Evolutionary conservation across 2,888 invertebrate genomes (phyloP).

Genomic region (Ariolimax columbianus): DNA sequence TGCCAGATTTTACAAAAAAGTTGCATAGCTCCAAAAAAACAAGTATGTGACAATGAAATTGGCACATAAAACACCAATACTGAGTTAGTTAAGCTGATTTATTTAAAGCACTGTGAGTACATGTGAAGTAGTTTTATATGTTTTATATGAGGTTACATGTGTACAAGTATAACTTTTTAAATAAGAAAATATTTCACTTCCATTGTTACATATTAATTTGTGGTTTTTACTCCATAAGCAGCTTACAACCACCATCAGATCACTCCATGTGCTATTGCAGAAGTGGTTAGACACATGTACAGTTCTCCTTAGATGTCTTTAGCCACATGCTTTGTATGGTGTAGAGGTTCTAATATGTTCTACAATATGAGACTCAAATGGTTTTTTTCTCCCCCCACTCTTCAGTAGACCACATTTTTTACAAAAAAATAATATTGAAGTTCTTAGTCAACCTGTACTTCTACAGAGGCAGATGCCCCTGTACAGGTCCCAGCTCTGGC

Average conservation of each 20-base stretch:
- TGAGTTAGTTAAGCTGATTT: not conserved
- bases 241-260: not conserved
- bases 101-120: not conserved
- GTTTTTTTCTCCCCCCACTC: no score
- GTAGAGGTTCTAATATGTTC: no score
- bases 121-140: not conserved
- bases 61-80: not conserved
- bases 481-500: no score
- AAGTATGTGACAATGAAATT: not conserved
- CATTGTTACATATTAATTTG: no score
- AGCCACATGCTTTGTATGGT: no score
- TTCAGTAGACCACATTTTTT: no score
- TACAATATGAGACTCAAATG: no score
- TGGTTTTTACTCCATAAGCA: no score
- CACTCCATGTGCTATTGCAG: not conserved
- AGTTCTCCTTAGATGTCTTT: not conserved
- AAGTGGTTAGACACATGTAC: not conserved
- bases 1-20: not conserved
- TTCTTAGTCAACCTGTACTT: no score
- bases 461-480: no score
- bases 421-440: no score
- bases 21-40: constrained; percentile 25
- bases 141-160: not conserved
- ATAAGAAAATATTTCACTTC: no score
- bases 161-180: not conserved